These are phyloP conservation scores for Macrostomum lignano DNA, from an alignment of 1,140 invertebrate species.

Conservation along the genomic window DNA sequence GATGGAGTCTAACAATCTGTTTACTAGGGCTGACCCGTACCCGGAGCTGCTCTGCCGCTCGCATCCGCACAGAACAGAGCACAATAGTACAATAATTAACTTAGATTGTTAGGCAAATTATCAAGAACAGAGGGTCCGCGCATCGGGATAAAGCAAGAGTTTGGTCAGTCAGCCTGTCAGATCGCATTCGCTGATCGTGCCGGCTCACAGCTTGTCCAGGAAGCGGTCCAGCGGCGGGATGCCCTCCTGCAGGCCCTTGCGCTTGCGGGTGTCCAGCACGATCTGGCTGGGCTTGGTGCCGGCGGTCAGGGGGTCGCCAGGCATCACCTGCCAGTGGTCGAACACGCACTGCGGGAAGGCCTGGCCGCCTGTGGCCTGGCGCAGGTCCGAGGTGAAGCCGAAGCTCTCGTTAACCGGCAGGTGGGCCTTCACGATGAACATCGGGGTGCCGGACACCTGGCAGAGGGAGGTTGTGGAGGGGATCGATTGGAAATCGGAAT, in stretches of 20 bases:
- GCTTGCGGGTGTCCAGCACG: constrained; percentile 75
- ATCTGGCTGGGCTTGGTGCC: constrained; percentile 48
- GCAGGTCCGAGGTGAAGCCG: constrained; percentile 80
- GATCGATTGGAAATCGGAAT: no score
- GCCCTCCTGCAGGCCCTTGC: constrained; percentile 87
- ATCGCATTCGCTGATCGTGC: no score
- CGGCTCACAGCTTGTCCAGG: constrained; percentile 2
- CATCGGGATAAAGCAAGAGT: no score
- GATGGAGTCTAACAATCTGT: no score
- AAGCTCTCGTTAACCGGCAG: constrained; percentile 96
- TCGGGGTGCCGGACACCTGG: constrained; percentile 73
- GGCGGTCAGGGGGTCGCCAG: constrained; percentile 49
- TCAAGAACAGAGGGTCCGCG: no score
- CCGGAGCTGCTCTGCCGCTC: no score
- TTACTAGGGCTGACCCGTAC: no score
- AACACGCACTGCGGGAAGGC: constrained; percentile 99
- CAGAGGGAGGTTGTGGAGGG: no score
- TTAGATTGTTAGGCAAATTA: no score
- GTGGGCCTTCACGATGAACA: constrained; percentile 93
- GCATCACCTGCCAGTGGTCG: constrained; percentile 93
- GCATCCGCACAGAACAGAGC: no score
- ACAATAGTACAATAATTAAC: no score
- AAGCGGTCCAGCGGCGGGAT: constrained; percentile 1
- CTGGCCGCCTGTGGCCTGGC: constrained; percentile 91
- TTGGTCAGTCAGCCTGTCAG: no score